A percentile compares a stretch with the other conserved stretches of the same genome.
Evolutionary conservation across 2,797 vertebrate genomes (phyloP).

Genomic region (Fistularia commersonii): DNA sequence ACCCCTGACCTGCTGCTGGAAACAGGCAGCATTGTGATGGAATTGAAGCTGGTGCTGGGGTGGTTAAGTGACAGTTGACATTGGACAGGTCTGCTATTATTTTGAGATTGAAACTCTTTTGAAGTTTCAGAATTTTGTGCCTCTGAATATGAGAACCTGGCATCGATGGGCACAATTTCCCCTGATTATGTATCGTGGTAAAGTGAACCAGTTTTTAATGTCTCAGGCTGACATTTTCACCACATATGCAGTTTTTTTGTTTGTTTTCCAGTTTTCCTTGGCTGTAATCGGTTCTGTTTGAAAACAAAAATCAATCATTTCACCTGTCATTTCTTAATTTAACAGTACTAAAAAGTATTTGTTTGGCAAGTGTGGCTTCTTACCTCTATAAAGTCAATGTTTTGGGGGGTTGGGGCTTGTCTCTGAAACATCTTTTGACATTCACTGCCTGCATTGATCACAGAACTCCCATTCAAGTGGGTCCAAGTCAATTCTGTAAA

Average conservation of each 20-base stretch:
- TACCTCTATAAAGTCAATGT: too few relatives aligned
- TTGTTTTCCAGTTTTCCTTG: slow-evolving; percentile 14
- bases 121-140: slow-evolving; percentile 40
- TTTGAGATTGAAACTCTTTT: slow-evolving; percentile 51
- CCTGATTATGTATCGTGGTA: slow-evolving; percentile 40
- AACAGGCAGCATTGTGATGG: slow-evolving; percentile 26
- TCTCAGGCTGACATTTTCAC: slow-evolving; percentile 31
- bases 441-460: too few relatives aligned
- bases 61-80: slow-evolving; percentile 75
- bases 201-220: slow-evolving; percentile 27
- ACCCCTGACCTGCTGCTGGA: slow-evolving; percentile 57
- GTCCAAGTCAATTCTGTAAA: too few relatives aligned
- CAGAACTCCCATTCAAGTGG: too few relatives aligned
- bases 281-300: slow-evolving; percentile 4
- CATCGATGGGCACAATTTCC: slow-evolving; percentile 28
- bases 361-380: too few relatives aligned
- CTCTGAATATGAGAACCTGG: slow-evolving; percentile 26
- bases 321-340: background rate
- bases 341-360: too few relatives aligned
- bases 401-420: too few relatives aligned
- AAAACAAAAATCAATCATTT: slow-evolving; percentile 1
- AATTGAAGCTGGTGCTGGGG: slow-evolving; percentile 7
- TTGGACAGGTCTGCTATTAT: slow-evolving; percentile 59
- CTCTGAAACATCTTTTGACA: too few relatives aligned
- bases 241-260: slow-evolving; percentile 7